Conservation (phyloP, 2,113 vertebrate genomes). For the Pitta sordida region DNA sequence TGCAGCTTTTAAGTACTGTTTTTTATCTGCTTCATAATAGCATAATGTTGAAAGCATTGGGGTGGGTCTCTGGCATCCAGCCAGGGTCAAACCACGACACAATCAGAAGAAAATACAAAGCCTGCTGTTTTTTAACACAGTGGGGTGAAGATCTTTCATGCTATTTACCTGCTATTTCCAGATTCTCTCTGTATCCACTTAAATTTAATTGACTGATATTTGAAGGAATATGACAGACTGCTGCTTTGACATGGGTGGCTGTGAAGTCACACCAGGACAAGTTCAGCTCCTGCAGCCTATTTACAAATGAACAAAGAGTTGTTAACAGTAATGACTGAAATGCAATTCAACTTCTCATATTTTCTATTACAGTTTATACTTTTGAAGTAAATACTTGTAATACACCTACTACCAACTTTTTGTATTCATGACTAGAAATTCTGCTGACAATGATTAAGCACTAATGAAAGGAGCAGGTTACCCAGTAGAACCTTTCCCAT, state of each 20-base stretch:
- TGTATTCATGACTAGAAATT: not conserved
- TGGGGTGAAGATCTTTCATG: not conserved
- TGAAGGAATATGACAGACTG: slow-evolving; percentile 71
- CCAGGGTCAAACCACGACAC: too few relatives aligned
- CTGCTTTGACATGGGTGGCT: slow-evolving; percentile 76
- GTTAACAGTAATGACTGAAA: not conserved
- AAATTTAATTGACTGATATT: slow-evolving; percentile 84
- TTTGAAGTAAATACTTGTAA: not conserved
- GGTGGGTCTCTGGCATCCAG: too few relatives aligned
- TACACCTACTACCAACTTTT: not conserved
- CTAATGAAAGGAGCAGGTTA: not conserved
- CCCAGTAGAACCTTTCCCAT: not conserved
- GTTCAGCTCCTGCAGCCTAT: slow-evolving; percentile 85
- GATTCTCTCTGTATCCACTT: slow-evolving; percentile 91
- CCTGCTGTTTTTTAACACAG: not conserved
- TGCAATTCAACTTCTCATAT: not conserved
- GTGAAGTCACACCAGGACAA: slow-evolving; percentile 91
- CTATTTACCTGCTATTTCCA: slow-evolving; percentile 79
- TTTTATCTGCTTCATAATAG: too few relatives aligned
- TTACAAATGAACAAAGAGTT: not conserved
- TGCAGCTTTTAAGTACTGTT: too few relatives aligned
- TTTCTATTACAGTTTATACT: not conserved
- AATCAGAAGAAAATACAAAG: not conserved
- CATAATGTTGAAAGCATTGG: too few relatives aligned
- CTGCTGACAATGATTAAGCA: not conserved